Evolutionary conservation across 1,140 invertebrate genomes (phyloP).

Genomic region (Agrilus planipennis): DNA sequence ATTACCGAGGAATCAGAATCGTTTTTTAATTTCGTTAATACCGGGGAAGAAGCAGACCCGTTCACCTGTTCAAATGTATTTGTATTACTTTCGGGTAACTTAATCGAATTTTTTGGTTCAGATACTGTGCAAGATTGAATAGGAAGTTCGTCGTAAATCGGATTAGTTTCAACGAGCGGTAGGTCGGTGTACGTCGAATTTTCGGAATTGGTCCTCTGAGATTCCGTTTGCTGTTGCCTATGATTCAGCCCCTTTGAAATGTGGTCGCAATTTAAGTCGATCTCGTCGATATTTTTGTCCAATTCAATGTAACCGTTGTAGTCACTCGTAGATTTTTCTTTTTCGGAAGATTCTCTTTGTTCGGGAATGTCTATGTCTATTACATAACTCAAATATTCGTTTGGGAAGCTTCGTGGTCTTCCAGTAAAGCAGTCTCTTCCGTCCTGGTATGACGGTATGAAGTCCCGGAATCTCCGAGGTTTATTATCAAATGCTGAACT

Average conservation of each 20-base stretch:
- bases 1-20: constrained; percentile 3
- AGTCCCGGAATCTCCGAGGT: constrained; percentile 25
- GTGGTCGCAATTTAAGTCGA: constrained; percentile 24
- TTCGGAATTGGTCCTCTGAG: constrained; percentile 11
- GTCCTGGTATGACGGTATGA: constrained; percentile 18
- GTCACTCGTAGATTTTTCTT: neutral
- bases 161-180: constrained; percentile 15
- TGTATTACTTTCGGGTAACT: neutral
- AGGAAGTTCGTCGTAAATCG: constrained; percentile 20
- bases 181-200: constrained; percentile 12
- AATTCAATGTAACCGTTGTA: constrained; percentile 19
- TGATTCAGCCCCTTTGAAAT: constrained; percentile 13
- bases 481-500: constrained; percentile 7
- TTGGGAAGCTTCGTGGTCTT: constrained; percentile 16
- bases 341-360: neutral
- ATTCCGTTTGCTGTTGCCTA: constrained; percentile 1
- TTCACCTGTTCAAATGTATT: neutral
- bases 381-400: too few relatives aligned
- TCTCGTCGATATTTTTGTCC: constrained; percentile 28
- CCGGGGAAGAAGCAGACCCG: neutral
- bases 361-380: constrained; percentile 4
- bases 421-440: constrained; percentile 8
- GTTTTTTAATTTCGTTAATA: neutral
- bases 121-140: neutral
- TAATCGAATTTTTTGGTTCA: neutral